phyloP scores from a whole-genome alignment of 2,888 invertebrate genomes.

The Limnephilus rhombicus region DNA sequence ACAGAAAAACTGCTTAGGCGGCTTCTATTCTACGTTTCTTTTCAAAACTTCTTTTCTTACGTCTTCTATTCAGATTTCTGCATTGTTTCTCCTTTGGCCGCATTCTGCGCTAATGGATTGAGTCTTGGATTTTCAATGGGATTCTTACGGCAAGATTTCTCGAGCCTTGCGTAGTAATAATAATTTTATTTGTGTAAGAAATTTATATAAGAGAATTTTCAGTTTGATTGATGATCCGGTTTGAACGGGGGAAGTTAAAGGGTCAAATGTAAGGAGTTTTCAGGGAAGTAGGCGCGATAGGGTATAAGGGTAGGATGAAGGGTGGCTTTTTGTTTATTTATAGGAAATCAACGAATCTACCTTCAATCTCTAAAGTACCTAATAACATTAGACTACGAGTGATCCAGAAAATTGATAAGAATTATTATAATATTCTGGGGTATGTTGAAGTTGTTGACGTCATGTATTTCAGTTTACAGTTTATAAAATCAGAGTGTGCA shows the following conservation, averaged over 20 bases:
- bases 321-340: neutral
- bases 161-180: slow-evolving; percentile 4
- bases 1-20: neutral
- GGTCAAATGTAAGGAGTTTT: slow-evolving; percentile 4
- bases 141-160: slow-evolving; percentile 26
- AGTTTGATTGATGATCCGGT: slow-evolving; percentile 19
- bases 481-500: too few relatives aligned
- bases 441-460: too few relatives aligned
- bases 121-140: slow-evolving; percentile 58
- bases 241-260: neutral
- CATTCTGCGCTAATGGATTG: slow-evolving; percentile 61
- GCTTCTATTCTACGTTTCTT: neutral
- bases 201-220: slow-evolving; percentile 30
- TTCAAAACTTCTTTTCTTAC: neutral
- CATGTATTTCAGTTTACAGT: too few relatives aligned
- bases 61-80: slow-evolving; percentile 57
- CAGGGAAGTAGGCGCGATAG: neutral
- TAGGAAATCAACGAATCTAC: neutral
- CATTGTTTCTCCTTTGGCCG: slow-evolving; percentile 61
- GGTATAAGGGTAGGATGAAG: neutral
- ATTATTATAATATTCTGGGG: neutral
- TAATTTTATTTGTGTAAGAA: slow-evolving; percentile 61
- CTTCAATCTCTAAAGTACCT: neutral
- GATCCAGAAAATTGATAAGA: neutral
- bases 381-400: neutral